phyloP scores from a whole-genome alignment of 2,888 invertebrate genomes.

The Platycheirus rosarum region DNA sequence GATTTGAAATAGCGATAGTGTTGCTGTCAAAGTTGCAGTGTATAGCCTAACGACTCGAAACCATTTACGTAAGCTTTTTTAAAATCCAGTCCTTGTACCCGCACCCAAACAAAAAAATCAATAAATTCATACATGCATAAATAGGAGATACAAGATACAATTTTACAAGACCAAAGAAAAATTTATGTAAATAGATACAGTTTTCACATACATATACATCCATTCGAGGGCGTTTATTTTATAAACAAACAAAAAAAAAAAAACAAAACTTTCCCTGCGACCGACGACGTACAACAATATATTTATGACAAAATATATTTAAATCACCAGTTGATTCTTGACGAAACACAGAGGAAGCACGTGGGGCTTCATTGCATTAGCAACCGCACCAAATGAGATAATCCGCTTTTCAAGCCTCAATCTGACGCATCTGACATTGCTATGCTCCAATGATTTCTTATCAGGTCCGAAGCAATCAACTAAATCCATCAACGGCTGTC shows the following conservation, averaged over 20 bases:
- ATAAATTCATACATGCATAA: not conserved
- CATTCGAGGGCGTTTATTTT: too few relatives aligned
- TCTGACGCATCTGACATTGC: conserved; percentile 48
- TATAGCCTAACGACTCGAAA: conserved; percentile 14
- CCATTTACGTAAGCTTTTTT: conserved; percentile 26
- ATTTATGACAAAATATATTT: not conserved
- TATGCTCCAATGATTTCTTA: conserved; percentile 51
- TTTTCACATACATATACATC: not conserved
- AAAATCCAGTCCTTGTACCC: conserved; percentile 12
- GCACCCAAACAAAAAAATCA: conserved; percentile 33
- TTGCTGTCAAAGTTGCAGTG: not conserved
- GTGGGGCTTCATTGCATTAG: conserved; percentile 12
- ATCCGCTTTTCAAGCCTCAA: conserved; percentile 41
- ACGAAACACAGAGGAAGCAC: not conserved
- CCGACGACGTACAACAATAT: not conserved
- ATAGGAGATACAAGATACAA: not conserved
- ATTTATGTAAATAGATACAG: not conserved
- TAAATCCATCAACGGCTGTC: not conserved
- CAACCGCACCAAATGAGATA: conserved; percentile 28
- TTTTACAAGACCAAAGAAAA: not conserved
- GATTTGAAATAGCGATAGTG: too few relatives aligned
- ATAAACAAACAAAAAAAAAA: not conserved
- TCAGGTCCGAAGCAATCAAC: conserved; percentile 2
- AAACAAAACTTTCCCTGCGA: not conserved
- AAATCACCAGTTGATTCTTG: conserved; percentile 21